Evolutionary conservation across 2,113 vertebrate species (phyloP), one percentile per base, ranked within the genome.

Genomic region (Burhinus oedicnemus): DNA sequence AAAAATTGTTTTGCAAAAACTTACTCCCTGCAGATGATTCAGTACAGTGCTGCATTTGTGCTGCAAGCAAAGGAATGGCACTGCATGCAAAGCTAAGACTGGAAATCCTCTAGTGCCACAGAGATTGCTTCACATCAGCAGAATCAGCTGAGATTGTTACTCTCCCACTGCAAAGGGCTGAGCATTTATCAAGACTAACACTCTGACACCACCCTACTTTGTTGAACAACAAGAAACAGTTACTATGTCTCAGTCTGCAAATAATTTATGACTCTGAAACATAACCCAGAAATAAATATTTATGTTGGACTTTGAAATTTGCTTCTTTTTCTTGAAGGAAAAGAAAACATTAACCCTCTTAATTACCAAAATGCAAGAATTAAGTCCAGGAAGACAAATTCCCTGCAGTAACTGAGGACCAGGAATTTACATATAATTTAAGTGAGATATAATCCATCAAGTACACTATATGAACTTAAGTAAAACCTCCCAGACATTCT

Each of bases 401-500:
- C 20, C n/a, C 44, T 61, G 12, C 6, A 49, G 29, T 19, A 66
- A 15, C 20, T 9, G 5, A 60, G 11, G 3, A 17, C 15, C 10
- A 51, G 8, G 4, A 44, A 27, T 5, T n/a, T 3, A 45, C 34
- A 27, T 0, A 3, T 4, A 44, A 8, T 21, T 38, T 20, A 60
- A 70, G 9, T 6, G 4, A 74, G 21, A 27, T 4, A 2, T 1
- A 23, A 36, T 11, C 32, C 21, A 49, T 11, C 12, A 83, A 54
- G 44, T 3, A 32, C 3, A 23, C n/a, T 7, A 8, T 12, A n/a
- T 0, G 1, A 32, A 3, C 11, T 62, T 4, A 38, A 51, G 3
- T 17, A 27, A n/a, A 83, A 22, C 30, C 27, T 44, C 44, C 3
- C 3, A 69, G 6, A 18, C 4, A 4, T 3, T 3, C 5, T 2